Conservation (phyloP, 1,140 invertebrate species). For the Elysia chlorotica region DNA sequence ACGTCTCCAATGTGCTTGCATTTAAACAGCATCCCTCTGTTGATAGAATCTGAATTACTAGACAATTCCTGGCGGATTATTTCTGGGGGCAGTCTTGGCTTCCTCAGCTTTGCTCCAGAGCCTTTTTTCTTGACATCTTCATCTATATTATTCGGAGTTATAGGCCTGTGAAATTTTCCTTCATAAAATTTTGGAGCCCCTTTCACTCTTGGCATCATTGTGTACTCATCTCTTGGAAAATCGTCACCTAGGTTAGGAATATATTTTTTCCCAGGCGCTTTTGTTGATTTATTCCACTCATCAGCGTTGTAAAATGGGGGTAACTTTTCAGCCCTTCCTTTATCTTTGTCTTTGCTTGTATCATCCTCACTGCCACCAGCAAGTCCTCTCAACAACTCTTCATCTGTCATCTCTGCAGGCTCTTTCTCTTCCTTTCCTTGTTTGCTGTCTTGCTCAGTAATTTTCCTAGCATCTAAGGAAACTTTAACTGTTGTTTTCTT, state of each 20-base stretch:
- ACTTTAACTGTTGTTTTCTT: constrained; percentile 5
- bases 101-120: constrained; percentile 34
- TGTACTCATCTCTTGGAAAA: constrained; percentile 58
- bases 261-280: constrained; percentile 42
- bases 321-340: neutral
- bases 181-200: constrained; percentile 46
- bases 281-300: constrained; percentile 54
- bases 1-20: constrained; percentile 53
- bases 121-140: constrained; percentile 33
- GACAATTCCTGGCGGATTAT: constrained; percentile 35
- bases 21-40: constrained; percentile 55
- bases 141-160: constrained; percentile 30
- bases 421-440: constrained; percentile 21
- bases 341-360: neutral
- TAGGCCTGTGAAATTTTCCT: constrained; percentile 33
- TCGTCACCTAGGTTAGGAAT: constrained; percentile 48
- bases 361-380: constrained; percentile 6
- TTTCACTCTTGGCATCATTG: constrained; percentile 48
- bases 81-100: constrained; percentile 42
- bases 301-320: constrained; percentile 34
- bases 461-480: constrained; percentile 20
- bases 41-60: constrained; percentile 31
- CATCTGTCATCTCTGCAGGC: constrained; percentile 6
- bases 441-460: constrained; percentile 3
- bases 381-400: neutral